These are phyloP conservation scores for Cydia splendana DNA, from an alignment of 1,140 invertebrate genomes.

Conservation along the genomic window DNA sequence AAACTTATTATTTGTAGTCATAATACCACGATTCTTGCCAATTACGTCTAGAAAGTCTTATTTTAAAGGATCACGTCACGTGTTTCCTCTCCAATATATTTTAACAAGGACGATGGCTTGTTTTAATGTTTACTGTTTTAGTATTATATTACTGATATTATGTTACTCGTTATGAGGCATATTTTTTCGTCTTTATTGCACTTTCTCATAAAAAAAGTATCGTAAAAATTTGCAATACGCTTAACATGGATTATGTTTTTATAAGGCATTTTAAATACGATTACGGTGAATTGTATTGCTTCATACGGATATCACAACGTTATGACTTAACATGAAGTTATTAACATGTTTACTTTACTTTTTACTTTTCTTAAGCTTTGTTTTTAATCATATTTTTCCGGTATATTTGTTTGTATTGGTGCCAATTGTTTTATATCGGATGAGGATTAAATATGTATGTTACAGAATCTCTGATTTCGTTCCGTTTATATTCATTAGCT, in stretches of 20 bases:
- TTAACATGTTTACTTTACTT: neutral
- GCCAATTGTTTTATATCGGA: too few relatives aligned
- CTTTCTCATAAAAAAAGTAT: constrained; percentile 18
- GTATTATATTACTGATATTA: constrained; percentile 15
- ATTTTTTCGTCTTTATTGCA: neutral
- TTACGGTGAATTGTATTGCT: neutral
- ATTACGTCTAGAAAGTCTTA: constrained; percentile 5
- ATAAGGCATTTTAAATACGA: constrained; percentile 2
- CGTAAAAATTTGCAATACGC: neutral
- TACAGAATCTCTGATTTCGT: too few relatives aligned
- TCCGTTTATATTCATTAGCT: too few relatives aligned
- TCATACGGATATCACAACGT: neutral
- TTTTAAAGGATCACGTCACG: neutral
- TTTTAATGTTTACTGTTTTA: neutral
- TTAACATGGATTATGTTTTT: neutral
- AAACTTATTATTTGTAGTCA: constrained; percentile 6
- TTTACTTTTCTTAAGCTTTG: neutral
- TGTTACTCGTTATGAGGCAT: neutral
- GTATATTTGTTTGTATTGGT: neutral
- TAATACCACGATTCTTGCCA: neutral
- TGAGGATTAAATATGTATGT: too few relatives aligned
- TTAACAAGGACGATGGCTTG: constrained; percentile 11
- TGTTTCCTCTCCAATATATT: constrained; percentile 14
- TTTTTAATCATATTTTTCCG: neutral
- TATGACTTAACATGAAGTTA: neutral